Evolutionary conservation across 2,888 invertebrate species (phyloP).

Genomic region (Strigamia maritima): DNA sequence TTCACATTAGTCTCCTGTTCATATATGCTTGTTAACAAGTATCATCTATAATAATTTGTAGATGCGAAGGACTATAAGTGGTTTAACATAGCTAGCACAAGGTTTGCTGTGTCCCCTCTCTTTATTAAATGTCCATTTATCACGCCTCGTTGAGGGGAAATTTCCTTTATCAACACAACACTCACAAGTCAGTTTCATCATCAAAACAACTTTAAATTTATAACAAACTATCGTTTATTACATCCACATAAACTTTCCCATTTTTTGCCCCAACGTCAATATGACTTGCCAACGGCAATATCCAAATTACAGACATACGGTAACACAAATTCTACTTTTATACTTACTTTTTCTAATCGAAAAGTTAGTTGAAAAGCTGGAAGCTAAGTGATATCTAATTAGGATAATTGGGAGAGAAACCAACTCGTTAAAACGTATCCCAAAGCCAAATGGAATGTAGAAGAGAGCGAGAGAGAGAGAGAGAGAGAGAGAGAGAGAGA

Average conservation of each 20-base stretch:
- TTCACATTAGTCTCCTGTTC: slow-evolving; percentile 28
- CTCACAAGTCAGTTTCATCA: slow-evolving; percentile 21
- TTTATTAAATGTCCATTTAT: slow-evolving; percentile 32
- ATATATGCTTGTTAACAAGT: slow-evolving; percentile 27
- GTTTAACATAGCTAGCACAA: slow-evolving; percentile 30
- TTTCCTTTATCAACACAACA: slow-evolving; percentile 11
- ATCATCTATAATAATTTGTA: slow-evolving; percentile 34
- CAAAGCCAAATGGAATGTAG: slow-evolving; percentile 25
- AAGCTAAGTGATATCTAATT: slow-evolving; percentile 32
- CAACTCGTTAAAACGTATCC: slow-evolving; percentile 32
- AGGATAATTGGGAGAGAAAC: slow-evolving; percentile 28
- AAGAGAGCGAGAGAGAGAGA: not conserved
- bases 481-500: not conserved
- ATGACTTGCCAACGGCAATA: not conserved
- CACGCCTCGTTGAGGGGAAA: slow-evolving; percentile 32
- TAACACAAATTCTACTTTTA: not conserved
- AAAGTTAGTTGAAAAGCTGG: slow-evolving; percentile 21
- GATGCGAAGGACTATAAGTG: slow-evolving; percentile 28
- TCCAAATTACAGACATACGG: not conserved
- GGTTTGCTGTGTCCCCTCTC: slow-evolving; percentile 32
- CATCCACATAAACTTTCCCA: not conserved
- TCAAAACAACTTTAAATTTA: not conserved
- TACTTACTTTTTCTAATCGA: not conserved
- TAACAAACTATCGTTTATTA: not conserved
- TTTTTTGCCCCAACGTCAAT: not conserved